These are phyloP conservation scores for Adoxophyes honmai DNA, from an alignment of 1,140 invertebrate genomes.

Conservation along the genomic window DNA sequence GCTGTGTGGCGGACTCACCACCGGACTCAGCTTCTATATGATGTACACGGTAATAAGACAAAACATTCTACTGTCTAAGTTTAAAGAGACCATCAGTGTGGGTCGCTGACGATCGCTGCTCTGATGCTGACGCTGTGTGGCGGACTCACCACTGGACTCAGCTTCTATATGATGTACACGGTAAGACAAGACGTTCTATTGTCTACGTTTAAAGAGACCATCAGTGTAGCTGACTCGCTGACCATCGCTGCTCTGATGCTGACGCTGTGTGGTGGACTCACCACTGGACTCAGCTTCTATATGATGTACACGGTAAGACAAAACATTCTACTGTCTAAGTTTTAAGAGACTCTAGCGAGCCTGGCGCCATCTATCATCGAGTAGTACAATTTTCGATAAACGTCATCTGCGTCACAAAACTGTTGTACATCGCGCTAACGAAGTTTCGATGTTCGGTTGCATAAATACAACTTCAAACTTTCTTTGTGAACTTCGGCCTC, in stretches of 20 bases:
- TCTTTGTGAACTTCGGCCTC: too few species aligned
- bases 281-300: slow-evolving; percentile 81
- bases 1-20: slow-evolving; percentile 79
- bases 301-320: slow-evolving; percentile 80
- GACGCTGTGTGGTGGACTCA: slow-evolving; percentile 80
- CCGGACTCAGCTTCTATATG: slow-evolving; percentile 82
- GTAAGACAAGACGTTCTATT: too few species aligned
- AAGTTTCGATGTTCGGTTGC: too few species aligned
- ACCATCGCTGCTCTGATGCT: slow-evolving; percentile 81
- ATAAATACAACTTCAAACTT: too few species aligned
- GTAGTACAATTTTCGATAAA: too few species aligned
- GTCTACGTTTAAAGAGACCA: too few species aligned
- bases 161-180: slow-evolving; percentile 81
- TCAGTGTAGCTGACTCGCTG: slow-evolving; percentile 73
- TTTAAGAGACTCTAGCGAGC: too few species aligned
- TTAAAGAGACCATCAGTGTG: slow-evolving; percentile 66
- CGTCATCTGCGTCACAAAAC: too few species aligned
- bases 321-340: too few species aligned
- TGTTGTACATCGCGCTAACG: too few species aligned
- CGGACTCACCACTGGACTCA: slow-evolving; percentile 79
- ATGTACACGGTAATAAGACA: slow-evolving; percentile 78
- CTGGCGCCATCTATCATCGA: too few species aligned
- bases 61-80: too few species aligned
- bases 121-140: slow-evolving; percentile 81
- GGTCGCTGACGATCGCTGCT: slow-evolving; percentile 79